Evolutionary conservation across 2,113 vertebrate genomes (phyloP), one percentile per base, ranked within the genome.

Genomic region (Clarias macrocephalus): DNA sequence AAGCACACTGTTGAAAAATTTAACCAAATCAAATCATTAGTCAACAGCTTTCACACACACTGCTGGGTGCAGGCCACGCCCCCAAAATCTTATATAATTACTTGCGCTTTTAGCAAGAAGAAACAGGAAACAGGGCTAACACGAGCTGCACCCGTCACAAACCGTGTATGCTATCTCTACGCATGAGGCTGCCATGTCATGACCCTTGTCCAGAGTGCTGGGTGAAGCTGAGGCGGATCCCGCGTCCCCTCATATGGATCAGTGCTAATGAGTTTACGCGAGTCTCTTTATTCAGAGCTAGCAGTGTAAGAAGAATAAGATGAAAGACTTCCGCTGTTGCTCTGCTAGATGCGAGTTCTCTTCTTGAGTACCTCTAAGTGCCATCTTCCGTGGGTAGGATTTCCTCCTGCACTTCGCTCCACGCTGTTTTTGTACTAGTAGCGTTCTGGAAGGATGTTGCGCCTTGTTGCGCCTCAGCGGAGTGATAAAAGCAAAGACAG

Each of bases 341-440:
- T n/a, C 19, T 13, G 56, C 56, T 23, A 5, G 33, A 62, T 37
- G 11, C 1, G 57, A 80, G 11, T 15, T 23, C 3, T 13, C 19
- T 80, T 37, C 79, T 60, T 7, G 79, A 81, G 79, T 62, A 15
- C 30, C 21, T 60, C 57, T 42, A 62, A 81, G 79, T 81, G 33
- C 57, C 79, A 81, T 81, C 79, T 81, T 81, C 79, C 79, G 79
- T 62, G 33, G 57, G 25, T 42, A 81, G 79, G 79, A 81, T 81
- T 42, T 81, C 79, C 79, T 81, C 30, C 79, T 62, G 79, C 79
- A 62, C 79, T 79, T 79, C 52, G 12, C 75, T 77, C 75, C 52
- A 13, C 6, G 25, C 48, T 42, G 79, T 60, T 60, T 60, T 81
- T 62, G 18, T 62, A 23, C 79, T 37, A 9, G 28, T 3, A 80